Percentiles rank a stretch among this genome's conserved stretches.
Conservation (phyloP, 2,888 invertebrate genomes). For the Noctua janthina region DNA sequence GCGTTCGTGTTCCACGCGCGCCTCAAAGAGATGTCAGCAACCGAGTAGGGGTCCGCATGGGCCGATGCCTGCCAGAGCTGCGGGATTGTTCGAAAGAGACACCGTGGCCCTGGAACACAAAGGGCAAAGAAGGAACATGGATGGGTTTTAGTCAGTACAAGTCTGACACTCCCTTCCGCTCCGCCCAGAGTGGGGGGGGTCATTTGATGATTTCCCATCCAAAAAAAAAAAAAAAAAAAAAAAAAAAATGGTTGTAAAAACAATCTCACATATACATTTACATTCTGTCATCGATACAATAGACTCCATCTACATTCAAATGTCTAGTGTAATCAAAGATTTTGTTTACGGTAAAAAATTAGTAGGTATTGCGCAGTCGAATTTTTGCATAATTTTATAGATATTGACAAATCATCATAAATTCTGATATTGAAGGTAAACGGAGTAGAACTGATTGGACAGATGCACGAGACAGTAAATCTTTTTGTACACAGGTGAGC, state of each 20-base stretch:
- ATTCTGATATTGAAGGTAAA: slow-evolving; percentile 16
- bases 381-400: slow-evolving; percentile 54
- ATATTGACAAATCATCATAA: slow-evolving; percentile 42
- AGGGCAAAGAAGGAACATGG: no score
- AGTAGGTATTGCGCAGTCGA: slow-evolving; percentile 42
- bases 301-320: slow-evolving; percentile 1
- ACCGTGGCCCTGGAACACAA: no score
- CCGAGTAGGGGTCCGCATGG: no score
- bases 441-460: slow-evolving; percentile 12
- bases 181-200: no score
- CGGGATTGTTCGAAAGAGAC: no score
- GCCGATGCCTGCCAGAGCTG: no score
- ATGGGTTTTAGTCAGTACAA: no score
- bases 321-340: slow-evolving; percentile 2
- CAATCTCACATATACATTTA: neutral
- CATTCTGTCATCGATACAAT: neutral
- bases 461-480: slow-evolving; percentile 11
- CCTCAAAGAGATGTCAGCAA: no score
- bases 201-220: no score
- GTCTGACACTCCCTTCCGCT: no score
- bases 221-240: no score
- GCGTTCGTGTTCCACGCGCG: no score
- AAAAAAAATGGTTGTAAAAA: slow-evolving; percentile 10
- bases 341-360: slow-evolving; percentile 47
- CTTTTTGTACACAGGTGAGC: neutral